Evolutionary conservation across 2,113 vertebrate genomes (phyloP).

Genomic region (Podiceps cristatus): DNA sequence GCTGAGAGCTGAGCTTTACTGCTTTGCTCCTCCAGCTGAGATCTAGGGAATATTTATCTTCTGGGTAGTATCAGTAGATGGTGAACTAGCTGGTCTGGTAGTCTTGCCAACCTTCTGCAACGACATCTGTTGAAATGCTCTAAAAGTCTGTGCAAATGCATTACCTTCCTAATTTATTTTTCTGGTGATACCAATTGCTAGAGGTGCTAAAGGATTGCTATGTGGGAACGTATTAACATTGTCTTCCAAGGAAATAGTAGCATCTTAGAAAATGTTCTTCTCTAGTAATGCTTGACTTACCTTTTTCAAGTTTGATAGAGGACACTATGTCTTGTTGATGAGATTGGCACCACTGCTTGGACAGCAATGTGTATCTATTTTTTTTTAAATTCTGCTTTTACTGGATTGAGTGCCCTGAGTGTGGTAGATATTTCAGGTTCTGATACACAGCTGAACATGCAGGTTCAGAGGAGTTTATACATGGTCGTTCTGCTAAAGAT

Average conservation of each 20-base stretch:
- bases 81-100: not conserved
- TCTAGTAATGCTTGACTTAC: not conserved
- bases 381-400: not conserved
- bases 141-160: not conserved
- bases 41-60: not conserved
- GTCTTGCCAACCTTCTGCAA: not conserved
- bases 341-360: accelerated
- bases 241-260: not conserved
- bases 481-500: not conserved
- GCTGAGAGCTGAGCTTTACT: not conserved
- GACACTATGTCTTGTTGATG: not conserved
- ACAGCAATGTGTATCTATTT: accelerated
- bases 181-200: not conserved
- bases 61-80: not conserved
- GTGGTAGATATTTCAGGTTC: accelerated
- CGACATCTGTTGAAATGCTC: not conserved
- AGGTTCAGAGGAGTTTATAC: not conserved
- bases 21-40: not conserved
- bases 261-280: not conserved
- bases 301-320: not conserved
- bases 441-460: not conserved
- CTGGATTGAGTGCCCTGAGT: accelerated
- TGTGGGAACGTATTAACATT: not conserved
- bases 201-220: not conserved
- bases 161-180: not conserved